Evolutionary conservation across 2,888 invertebrate species (phyloP).

Genomic region (Plagiodera versicolora): DNA sequence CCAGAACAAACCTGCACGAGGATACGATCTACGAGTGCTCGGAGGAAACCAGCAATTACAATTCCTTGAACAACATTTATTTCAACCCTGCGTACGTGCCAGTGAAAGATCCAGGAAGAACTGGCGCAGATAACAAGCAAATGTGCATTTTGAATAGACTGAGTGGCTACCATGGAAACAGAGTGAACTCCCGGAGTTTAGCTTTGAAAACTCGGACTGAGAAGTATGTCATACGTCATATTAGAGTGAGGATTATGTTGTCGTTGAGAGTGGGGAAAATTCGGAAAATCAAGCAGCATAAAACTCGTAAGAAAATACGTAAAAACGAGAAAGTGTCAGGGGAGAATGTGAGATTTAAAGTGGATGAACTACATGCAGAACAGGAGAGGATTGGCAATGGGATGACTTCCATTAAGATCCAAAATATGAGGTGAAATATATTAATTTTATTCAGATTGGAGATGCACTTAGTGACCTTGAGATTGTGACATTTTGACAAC

Average conservation of each 20-base stretch:
- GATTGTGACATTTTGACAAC: no score
- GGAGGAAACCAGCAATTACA: constrained; percentile 47
- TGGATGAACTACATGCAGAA: constrained; percentile 47
- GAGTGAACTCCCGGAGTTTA: constrained; percentile 18
- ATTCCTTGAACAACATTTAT: constrained; percentile 44
- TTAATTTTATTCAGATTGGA: not conserved
- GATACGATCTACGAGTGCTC: constrained; percentile 54
- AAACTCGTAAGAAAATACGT: constrained; percentile 17
- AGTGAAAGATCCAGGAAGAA: constrained; percentile 32
- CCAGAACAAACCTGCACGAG: constrained; percentile 50
- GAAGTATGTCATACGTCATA: constrained; percentile 64
- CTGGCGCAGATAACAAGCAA: constrained; percentile 34
- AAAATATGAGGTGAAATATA: constrained; percentile 56
- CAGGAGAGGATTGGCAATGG: constrained; percentile 53
- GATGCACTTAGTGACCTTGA: no score
- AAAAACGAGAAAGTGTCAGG: constrained; percentile 17
- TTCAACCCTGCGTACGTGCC: constrained; percentile 50
- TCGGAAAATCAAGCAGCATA: constrained; percentile 46
- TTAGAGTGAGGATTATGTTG: constrained; percentile 68
- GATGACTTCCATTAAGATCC: constrained; percentile 51
- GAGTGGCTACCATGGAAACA: not conserved
- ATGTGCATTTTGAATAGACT: constrained; percentile 13
- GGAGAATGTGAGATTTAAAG: constrained; percentile 29
- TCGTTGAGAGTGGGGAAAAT: constrained; percentile 65
- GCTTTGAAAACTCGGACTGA: constrained; percentile 54